Evolutionary conservation across 1,140 invertebrate species (phyloP).

Genomic region (Papilio dardanus): DNA sequence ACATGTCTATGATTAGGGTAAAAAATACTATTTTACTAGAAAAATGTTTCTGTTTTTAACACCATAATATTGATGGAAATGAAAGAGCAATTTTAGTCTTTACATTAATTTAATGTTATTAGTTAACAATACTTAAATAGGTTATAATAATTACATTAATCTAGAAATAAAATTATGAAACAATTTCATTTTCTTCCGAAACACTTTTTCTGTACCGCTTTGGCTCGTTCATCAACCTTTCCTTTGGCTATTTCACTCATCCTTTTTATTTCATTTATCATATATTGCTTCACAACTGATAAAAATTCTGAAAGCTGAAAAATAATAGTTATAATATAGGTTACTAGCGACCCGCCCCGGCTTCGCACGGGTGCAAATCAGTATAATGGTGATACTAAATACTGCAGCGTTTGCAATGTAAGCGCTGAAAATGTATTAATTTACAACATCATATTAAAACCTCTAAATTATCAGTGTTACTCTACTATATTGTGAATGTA

Average conservation of each 20-base stretch:
- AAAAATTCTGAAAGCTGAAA: conserved; percentile 69
- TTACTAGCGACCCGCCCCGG: too few relatives aligned
- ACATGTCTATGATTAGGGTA: too few relatives aligned
- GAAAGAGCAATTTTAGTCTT: not conserved
- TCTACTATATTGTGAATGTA: too few relatives aligned
- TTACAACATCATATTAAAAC: too few relatives aligned
- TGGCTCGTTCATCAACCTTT: conserved; percentile 58
- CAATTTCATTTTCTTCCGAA: conserved; percentile 49
- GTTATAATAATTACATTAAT: not conserved
- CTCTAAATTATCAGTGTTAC: too few relatives aligned
- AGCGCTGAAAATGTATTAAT: too few relatives aligned
- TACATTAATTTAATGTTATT: not conserved
- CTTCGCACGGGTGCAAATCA: too few relatives aligned
- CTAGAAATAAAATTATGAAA: not conserved
- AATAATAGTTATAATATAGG: too few relatives aligned
- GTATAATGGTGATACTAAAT: too few relatives aligned
- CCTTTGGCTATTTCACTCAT: conserved; percentile 54
- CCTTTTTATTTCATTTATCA: conserved; percentile 69
- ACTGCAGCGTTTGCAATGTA: too few relatives aligned
- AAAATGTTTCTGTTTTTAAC: not conserved
- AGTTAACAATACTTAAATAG: not conserved
- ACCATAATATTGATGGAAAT: not conserved
- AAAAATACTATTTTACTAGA: too few relatives aligned
- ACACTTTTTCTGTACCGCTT: conserved; percentile 51
- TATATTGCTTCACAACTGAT: conserved; percentile 68